Base-by-base conservation (phyloP, 1,140 invertebrate genomes). In the Pseudomyrmex gracilis region DNA sequence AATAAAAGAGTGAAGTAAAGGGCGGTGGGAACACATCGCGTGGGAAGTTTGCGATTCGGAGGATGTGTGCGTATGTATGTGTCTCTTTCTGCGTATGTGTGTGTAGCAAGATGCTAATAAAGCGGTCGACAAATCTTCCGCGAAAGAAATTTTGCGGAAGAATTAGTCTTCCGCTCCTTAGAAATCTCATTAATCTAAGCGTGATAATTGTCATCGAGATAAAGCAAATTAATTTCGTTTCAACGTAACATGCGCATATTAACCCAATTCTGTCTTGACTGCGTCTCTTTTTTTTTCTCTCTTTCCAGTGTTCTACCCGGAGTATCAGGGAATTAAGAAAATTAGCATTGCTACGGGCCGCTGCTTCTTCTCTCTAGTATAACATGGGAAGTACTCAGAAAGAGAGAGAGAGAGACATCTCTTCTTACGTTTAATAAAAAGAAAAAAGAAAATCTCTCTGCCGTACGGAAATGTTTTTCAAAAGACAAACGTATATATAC, bases 11-110 rank as follows among this genome's bases (percentile, higher is more conserved):
- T 82, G 68, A 57, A 47, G 53, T 57, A 51, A 87, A 80, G 60
- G 77, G 73, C 80, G 76, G 85, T 87, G 86, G 57, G 86, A 87
- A 84, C 64, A 55, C 70, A 49, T 70, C 34, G 82, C 74, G 60
- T 82, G 67, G 73, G 55, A 86, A 86, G 73, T 66, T 47, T 20
- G 47, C 73, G 58, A 51, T 73, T 73, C 43, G 20, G 9, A 5
- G 34, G 34, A 34, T 34, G 34, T 34, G 34, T 7, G 34, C 7
- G 34, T 34, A 34, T 34, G 34, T 34, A 34, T 5, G 34, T 5
- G 7, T 34, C 2, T 24, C 24, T 24, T 1, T 24, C 22, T 49
- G n/a, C n/a, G n/a, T n/a, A n/a, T n/a, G n/a, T n/a, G 68, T 55
- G n/a, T 34, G 68, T 12, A 51, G 34, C n/a, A n/a, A 12, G 73